Evolutionary conservation across 2,797 vertebrate species (phyloP).

Genomic region (Microcaecilia unicolor): DNA sequence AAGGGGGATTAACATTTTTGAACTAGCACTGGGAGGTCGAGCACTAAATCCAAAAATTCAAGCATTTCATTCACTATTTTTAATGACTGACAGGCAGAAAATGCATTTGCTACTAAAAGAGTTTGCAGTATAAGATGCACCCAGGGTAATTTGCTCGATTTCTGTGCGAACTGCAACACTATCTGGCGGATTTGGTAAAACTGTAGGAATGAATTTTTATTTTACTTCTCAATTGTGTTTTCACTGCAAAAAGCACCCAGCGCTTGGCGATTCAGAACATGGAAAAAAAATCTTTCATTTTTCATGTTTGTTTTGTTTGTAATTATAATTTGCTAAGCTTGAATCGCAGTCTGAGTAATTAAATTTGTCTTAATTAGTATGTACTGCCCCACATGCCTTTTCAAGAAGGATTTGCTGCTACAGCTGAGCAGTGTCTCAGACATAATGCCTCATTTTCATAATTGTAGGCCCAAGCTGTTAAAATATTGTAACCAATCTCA

Average conservation of each 20-base stretch:
- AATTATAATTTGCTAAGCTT: constrained; percentile 28
- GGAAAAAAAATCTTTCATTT: background rate
- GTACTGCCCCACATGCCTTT: constrained; percentile 12
- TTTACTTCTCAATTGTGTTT: no score
- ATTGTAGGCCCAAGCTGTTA: constrained; percentile 10
- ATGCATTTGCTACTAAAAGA: no score
- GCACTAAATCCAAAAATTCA: no score
- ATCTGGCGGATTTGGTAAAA: no score
- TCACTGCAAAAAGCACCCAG: background rate
- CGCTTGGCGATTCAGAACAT: background rate
- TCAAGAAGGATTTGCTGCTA: constrained; percentile 3
- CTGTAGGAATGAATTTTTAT: no score
- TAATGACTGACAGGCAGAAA: no score
- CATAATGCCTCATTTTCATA: constrained; percentile 6
- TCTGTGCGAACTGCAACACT: no score
- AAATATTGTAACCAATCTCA: constrained; percentile 4
- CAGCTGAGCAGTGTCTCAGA: background rate
- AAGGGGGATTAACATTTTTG: no score
- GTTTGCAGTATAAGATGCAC: no score
- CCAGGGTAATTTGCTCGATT: no score
- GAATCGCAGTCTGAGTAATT: constrained; percentile 32
- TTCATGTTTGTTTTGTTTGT: constrained; percentile 13
- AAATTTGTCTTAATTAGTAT: constrained; percentile 44
- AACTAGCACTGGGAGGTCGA: no score
- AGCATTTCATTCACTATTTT: no score